Conservation (phyloP, 2,888 invertebrate species). For the Dichetophora obliterata region DNA sequence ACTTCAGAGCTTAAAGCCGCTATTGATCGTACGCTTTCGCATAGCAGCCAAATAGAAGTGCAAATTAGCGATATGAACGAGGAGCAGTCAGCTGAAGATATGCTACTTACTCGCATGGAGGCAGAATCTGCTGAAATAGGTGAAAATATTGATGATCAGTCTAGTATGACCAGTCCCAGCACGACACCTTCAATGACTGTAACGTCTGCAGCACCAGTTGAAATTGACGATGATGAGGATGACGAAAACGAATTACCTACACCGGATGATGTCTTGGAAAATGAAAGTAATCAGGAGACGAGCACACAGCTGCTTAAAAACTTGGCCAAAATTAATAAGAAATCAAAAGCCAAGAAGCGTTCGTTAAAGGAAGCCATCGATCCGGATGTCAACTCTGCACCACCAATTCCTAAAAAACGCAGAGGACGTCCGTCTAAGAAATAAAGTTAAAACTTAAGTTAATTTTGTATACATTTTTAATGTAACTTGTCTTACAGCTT, state of each 20-base stretch:
- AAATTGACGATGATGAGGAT: slow-evolving; percentile 44
- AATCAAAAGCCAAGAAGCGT: slow-evolving; percentile 54
- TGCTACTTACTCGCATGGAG: slow-evolving; percentile 51
- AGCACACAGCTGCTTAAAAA: slow-evolving; percentile 57
- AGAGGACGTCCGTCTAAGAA: slow-evolving; percentile 48
- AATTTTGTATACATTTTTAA: not conserved
- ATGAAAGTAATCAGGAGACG: slow-evolving; percentile 54
- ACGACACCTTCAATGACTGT: slow-evolving; percentile 5
- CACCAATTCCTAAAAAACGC: slow-evolving; percentile 49
- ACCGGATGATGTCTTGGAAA: slow-evolving; percentile 50
- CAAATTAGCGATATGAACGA: slow-evolving; percentile 49
- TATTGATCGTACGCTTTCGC: slow-evolving; percentile 69
- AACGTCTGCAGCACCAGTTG: not conserved
- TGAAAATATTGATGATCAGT: not conserved
- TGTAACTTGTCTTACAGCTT: not conserved
- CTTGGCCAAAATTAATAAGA: slow-evolving; percentile 58
- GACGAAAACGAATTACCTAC: slow-evolving; percentile 35
- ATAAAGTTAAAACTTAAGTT: slow-evolving; percentile 40
- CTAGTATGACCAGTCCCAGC: not conserved
- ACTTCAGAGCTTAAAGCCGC: slow-evolving; percentile 71
- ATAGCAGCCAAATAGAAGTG: slow-evolving; percentile 59
- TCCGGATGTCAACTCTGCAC: slow-evolving; percentile 45
- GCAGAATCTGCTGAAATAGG: slow-evolving; percentile 42
- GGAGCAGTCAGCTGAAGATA: slow-evolving; percentile 50
- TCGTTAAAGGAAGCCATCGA: slow-evolving; percentile 47